Base-by-base conservation (phyloP, 1,140 invertebrate genomes). In the Apolygus lucorum region DNA sequence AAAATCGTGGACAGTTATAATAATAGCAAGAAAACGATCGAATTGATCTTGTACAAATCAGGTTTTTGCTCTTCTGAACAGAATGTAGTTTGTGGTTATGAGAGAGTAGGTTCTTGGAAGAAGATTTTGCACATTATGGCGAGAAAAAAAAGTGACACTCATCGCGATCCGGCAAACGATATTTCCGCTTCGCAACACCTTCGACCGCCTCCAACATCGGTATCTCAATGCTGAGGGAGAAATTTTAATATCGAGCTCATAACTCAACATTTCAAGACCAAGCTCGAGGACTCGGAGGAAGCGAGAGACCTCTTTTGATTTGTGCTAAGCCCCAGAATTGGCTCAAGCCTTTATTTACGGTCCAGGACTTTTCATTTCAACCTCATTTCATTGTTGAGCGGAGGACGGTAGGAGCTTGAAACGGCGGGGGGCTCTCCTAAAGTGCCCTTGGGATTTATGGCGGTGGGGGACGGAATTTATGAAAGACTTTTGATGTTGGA, bases 331-430 rank as follows among this genome's bases (percentile, higher is more conserved):
- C 28, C 64, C 64, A 26, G 64, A 66, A 66, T 66, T 66, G 64
- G 64, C 28, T 66, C 28, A 66, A 66, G 64, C 64, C 27, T 28
- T 66, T 66, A 66, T 66, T 66, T 66, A 66, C 64, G 64, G 28
- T n/a, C 28, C 64, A 21, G 64, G 28, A 34, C 64, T 66, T 66
- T 66, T 66, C 64, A 66, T 66, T 66, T 66, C 64, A 66, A 66
- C 27, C 64, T 66, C 64, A 66, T 66, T 66, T 66, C 64, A 66
- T 66, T 66, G 64, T 66, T 22, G 22, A 59, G 54, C 22, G 54
- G 17, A 17, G 34, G 34, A 49, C 8, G 54, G 22, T 59, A 21
- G 11, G 54, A 4, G 54, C 2, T 4, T 4, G 54, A 4, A 22
- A 21, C 11, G 22, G 54, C 2, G 22, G 22, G 54, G 22, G 34